These are phyloP conservation scores for Sinodicranocentrus sp. DNA, from an alignment of 2,888 invertebrate genomes.

Conservation along the genomic window DNA sequence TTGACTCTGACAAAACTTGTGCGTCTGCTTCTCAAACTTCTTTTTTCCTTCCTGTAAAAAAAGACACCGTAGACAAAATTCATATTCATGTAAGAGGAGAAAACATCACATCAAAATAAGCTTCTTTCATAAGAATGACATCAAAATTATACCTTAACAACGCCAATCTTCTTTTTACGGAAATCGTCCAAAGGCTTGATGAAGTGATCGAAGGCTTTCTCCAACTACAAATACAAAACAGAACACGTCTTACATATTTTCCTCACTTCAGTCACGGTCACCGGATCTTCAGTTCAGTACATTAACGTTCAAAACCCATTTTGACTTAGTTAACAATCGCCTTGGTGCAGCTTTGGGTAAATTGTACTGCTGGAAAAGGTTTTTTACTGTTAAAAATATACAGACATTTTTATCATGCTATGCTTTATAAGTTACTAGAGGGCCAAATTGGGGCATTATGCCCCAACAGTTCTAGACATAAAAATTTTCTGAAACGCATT, in stretches of 20 bases:
- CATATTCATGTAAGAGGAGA: no score
- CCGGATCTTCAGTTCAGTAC: neutral
- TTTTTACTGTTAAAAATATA: no score
- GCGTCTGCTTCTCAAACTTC: conserved; percentile 98
- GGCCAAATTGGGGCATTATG: no score
- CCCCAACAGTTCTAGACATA: no score
- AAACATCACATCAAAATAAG: neutral
- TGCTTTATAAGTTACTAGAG: no score
- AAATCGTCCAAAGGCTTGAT: conserved; percentile 95
- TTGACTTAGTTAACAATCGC: no score
- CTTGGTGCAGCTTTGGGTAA: no score
- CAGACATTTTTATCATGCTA: no score
- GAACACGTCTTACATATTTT: neutral
- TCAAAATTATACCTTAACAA: conserved; percentile 87
- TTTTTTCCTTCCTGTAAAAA: conserved; percentile 90
- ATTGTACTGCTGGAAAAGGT: no score
- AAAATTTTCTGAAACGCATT: no score
- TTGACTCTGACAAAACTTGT: conserved; percentile 97
- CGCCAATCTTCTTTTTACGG: conserved; percentile 96
- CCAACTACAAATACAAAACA: conserved; percentile 84
- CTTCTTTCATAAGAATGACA: neutral
- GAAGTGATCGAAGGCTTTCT: conserved; percentile 94
- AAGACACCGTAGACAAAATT: no score
- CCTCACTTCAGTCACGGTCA: neutral
- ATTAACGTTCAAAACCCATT: neutral